Base-by-base conservation (phyloP, 2,113 vertebrate genomes). In the Hemibagrus wyckioides region DNA sequence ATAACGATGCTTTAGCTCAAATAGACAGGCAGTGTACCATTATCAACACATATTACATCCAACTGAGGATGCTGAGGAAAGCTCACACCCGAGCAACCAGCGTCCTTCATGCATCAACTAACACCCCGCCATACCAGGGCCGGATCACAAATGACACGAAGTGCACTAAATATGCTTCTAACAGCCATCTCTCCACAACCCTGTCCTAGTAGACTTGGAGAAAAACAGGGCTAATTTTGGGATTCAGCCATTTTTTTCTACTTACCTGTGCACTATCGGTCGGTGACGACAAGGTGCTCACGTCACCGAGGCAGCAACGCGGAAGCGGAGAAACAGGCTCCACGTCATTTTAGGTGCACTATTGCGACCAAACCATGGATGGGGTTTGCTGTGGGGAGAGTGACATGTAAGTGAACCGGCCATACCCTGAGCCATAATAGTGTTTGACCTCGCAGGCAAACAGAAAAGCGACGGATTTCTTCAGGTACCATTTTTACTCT, bases 301-400 rank as follows among this genome's bases (percentile, higher is more conserved):
- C 89, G 88, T 82, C 71, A 90, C 90, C 83, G 84, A 80, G 82
- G 85, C 91, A 73, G 90, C 81, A 93, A 94, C 90, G 90, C 94
- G 94, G 94, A 94, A 95, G 94, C 85, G 91, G 87, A 87, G 86
- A 87, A 87, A 69, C 89, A 88, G 82, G 1, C 88, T 94, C 94
- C 94, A 94, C 95, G 95, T 96, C 95, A 95, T 92, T 85, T 41
- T 92, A 94, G 92, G 94, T 94, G 94, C 87, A 69, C 87, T 90
- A 75, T 8, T 57, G 67, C 87, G 82, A 82, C 39, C 79, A 2
- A 71, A 17, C 65, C 21, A 39, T 59, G 84, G 82, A 39, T 59
- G 84, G 82, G 85, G 52, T 54, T 59, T 59, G 39, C 30, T 39
- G 36, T n/a, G 28, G 54, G 54, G 79, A 30, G 56, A 36, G 15